A percentile compares a stretch with the other conserved stretches of the same genome.
Conservation (phyloP, 2,113 vertebrate genomes). For the Gobio gobio region DNA sequence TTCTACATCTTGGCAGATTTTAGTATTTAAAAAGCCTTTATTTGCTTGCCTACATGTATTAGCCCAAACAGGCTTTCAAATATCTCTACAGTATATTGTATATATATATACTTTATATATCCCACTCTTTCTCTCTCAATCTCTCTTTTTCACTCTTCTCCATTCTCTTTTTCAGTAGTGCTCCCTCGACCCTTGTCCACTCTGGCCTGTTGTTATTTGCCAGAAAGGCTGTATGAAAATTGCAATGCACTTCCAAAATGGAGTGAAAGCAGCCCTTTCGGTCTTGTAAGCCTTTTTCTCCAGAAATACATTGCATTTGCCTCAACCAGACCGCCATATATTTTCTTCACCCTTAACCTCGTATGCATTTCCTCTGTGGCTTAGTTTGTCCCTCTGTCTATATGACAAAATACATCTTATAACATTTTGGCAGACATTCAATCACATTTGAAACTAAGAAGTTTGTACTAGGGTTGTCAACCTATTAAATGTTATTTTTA, state of each 20-base stretch:
- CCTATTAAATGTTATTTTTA: not conserved
- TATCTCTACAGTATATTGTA: not conserved
- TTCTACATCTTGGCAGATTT: too few species aligned
- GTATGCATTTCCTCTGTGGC: not conserved
- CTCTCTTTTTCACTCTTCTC: conserved; percentile 2
- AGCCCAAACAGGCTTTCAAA: too few species aligned
- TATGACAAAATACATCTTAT: not conserved
- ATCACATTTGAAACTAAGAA: not conserved
- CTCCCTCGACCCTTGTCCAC: conserved; percentile 16
- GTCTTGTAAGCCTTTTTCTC: conserved; percentile 58
- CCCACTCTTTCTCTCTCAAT: not conserved
- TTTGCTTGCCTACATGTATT: too few species aligned
- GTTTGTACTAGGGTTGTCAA: not conserved
- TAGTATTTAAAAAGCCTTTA: too few species aligned
- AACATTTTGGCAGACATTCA: not conserved
- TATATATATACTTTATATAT: not conserved
- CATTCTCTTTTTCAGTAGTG: not conserved
- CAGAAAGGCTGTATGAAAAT: conserved; percentile 60
- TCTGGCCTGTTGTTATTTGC: conserved; percentile 53
- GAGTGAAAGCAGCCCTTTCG: conserved; percentile 53
- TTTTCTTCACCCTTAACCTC: conserved; percentile 28
- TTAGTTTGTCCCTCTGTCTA: conserved; percentile 16
- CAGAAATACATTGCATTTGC: conserved; percentile 71
- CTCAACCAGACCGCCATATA: conserved; percentile 39
- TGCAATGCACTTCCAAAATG: conserved; percentile 62